These are phyloP conservation scores for Eublepharis macularius DNA, from an alignment of 2,113 vertebrate species.

Conservation along the genomic window DNA sequence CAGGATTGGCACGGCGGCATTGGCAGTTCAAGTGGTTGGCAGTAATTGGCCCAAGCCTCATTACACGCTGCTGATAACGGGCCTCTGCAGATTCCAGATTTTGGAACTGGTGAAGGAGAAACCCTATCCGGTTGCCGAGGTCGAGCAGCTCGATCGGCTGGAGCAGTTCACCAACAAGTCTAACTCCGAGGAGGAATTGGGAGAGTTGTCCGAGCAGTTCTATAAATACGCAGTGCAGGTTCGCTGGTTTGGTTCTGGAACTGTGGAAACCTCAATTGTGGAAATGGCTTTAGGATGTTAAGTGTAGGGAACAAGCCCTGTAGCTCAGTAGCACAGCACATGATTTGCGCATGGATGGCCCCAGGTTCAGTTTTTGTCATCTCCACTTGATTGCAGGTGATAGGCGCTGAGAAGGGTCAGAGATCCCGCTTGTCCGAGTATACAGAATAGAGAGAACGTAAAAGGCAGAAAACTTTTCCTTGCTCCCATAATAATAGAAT, in stretches of 20 bases:
- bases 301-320: not conserved
- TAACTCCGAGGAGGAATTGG: conserved; percentile 78
- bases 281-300: not conserved
- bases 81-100: conserved; percentile 92
- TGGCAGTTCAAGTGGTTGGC: conserved; percentile 94
- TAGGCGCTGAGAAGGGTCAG: not conserved
- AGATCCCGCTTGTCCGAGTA: no score
- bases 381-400: not conserved
- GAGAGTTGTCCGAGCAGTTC: conserved; percentile 88
- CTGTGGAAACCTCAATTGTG: not conserved
- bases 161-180: conserved; percentile 82
- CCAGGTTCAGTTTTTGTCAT: not conserved
- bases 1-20: conserved; percentile 92
- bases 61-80: conserved; percentile 92
- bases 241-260: not conserved
- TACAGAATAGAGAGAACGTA: no score
- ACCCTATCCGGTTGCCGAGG: conserved; percentile 89
- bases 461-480: no score
- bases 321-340: not conserved
- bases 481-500: no score
- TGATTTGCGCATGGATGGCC: not conserved
- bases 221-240: conserved; percentile 94
- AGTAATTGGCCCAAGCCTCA: conserved; percentile 99
- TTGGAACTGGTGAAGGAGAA: conserved; percentile 85
- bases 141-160: conserved; percentile 91